Evolutionary conservation across 2,113 vertebrate genomes (phyloP), one percentile per base, ranked within the genome.

Genomic region (Antidorcas marsupialis): DNA sequence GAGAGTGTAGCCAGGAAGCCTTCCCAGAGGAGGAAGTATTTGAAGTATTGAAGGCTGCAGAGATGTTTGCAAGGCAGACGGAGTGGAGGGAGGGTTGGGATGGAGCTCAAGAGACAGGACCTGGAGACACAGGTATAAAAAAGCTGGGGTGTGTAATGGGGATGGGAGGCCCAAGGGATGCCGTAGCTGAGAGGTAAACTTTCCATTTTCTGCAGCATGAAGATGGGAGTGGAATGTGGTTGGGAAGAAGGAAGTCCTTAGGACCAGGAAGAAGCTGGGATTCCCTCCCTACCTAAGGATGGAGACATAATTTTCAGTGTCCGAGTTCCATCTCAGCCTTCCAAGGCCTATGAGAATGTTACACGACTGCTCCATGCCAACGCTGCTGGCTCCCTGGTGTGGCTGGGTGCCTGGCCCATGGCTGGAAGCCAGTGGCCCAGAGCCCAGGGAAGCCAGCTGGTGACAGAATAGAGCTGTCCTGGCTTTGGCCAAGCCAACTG

Each of bases 381-480:
- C 4, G 2, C n/a, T 52, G 82, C 95, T 96, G 96, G 95, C 96
- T 97, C 76, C 87, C 47, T 59, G 76, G 97, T 83, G 95, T 98
- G 96, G 97, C 95, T 87, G 93, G 94, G 97, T 98, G 94, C 96
- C 96, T 97, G 97, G 97, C 95, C 94, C 23, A 0, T 95, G 97
- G 97, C 97, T 90, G 85, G 36, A 79, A n/a, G 91, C 96, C 98
- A 96, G 96, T 98, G 97, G 98, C 95, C 94, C 28, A n/a, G 93
- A 97, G 97, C 98, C 97, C 94, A 79, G 96, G 79, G 87, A 98
- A 97, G 57, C 82, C 97, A 97, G 97, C 95, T 97, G 95, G 97
- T 93, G 89, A 87, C 95, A 94, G 89, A 91, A 98, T 98, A 94
- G 96, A 98, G 98, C 92, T 98, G 96, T 98, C 84, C 94, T 91